Base-by-base conservation (phyloP, 2,113 vertebrate genomes). In the Pristiophorus japonicus region DNA sequence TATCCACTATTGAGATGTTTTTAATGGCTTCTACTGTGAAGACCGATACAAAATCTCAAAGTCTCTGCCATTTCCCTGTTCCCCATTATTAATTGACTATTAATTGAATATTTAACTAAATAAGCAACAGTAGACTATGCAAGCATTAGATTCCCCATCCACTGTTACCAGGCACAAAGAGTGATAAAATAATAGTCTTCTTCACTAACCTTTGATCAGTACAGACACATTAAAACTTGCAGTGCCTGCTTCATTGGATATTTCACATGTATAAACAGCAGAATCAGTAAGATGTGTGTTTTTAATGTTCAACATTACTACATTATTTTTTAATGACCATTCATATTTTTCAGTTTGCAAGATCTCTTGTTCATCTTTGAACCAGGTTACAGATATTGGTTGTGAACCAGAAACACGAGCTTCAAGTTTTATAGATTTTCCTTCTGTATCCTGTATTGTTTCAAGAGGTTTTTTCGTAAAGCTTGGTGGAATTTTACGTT, bases 401-500 rank as follows among this genome's bases (percentile, higher is more conserved):
- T 99, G 99, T 38, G 99, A 99, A 96, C 99, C 99, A 0, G 98
- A 97, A 95, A 99, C 97, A n/a, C 97, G 97, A 22, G 98, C 98
- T 96, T 99, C 99, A 0, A 99, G 97, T 97, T 98, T 99, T 96
- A 99, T 97, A 95, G 98, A 96, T 63, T 98, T 98, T 27, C 99
- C 99, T 97, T 99, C 98, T 51, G 96, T 98, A 96, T 99, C 99
- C 97, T 99, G 98, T 4, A 99, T 96, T 24, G 97, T 97, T 97
- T 98, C 98, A 0, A 98, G 98, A 6, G 98, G 98, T 96, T 99
- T 99, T 97, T 99, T 99, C 92, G 98, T 99, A 97, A 99, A 99
- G 96, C 97, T 97, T 10, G 99, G 99, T 95, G 98, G 98, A 95
- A 97, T 98, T 97, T 99, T 99, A 91, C 98, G 97, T 96, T 99